A percentile compares a stretch with the other conserved stretches of the same genome.
These are phyloP conservation scores for Brachionus sp. DNA, from an alignment of 1,140 invertebrate genomes.

Conservation along the genomic window DNA sequence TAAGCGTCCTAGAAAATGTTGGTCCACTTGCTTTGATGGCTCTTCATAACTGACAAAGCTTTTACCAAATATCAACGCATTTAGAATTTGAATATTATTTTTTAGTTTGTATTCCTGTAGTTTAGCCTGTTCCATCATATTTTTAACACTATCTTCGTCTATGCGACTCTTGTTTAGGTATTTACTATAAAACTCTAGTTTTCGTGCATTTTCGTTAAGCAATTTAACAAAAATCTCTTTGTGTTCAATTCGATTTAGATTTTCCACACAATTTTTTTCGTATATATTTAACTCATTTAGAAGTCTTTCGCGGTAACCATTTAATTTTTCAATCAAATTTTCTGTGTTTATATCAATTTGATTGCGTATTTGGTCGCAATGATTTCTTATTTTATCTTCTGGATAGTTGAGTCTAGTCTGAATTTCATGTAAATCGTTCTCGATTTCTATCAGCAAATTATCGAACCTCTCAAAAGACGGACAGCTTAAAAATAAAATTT, in stretches of 20 bases:
- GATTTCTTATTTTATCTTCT: neutral
- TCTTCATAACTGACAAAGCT: conserved; percentile 14
- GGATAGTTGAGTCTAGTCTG: neutral
- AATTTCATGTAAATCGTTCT: conserved; percentile 22
- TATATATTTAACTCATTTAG: neutral
- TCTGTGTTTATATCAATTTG: conserved; percentile 36
- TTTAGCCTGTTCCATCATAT: conserved; percentile 19
- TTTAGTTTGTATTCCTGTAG: conserved; percentile 18
- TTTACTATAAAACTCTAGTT: neutral
- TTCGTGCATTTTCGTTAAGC: neutral
- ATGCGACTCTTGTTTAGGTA: neutral
- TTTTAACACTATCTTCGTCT: neutral
- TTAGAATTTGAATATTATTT: conserved; percentile 8
- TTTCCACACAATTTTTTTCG: conserved; percentile 20
- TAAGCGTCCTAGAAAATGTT: neutral
- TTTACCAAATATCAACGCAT: neutral
- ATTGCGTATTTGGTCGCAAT: conserved; percentile 26
- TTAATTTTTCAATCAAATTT: conserved; percentile 29
- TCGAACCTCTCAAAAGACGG: neutral
- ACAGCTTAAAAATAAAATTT: neutral
- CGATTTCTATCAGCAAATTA: conserved; percentile 3
- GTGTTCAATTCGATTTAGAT: neutral
- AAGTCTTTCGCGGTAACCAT: neutral
- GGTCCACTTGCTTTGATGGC: neutral
- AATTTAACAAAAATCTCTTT: conserved; percentile 6